phyloP scores from a whole-genome alignment of 2,888 invertebrate genomes.

The Ctenicera cuprea region DNA sequence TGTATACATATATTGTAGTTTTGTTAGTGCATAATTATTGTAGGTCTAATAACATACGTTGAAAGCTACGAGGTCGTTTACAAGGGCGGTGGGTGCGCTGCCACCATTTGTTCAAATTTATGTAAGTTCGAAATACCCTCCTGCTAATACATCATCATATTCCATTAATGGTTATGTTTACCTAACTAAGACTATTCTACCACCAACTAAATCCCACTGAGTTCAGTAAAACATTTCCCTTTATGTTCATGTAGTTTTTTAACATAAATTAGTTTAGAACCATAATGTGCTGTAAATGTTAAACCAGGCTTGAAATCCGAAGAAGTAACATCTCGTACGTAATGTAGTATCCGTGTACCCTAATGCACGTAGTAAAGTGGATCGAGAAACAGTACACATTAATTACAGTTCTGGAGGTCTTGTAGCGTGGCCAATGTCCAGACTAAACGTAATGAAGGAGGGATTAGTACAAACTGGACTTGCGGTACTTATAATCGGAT shows the following conservation, averaged over 20 bases:
- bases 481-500: slow-evolving; percentile 51
- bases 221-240: neutral
- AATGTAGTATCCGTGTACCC: slow-evolving; percentile 56
- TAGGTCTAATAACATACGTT: no score
- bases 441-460: slow-evolving; percentile 53
- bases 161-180: no score
- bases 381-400: slow-evolving; percentile 55
- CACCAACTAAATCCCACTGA: no score
- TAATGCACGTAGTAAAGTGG: slow-evolving; percentile 52
- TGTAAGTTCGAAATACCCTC: no score
- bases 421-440: slow-evolving; percentile 51
- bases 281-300: slow-evolving; percentile 9
- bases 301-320: slow-evolving; percentile 24
- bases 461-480: slow-evolving; percentile 58
- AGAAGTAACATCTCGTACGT: slow-evolving; percentile 36
- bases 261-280: slow-evolving; percentile 31
- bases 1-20: no score
- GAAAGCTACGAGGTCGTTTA: no score
- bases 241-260: slow-evolving; percentile 15
- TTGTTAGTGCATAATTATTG: no score
- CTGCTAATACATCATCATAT: no score
- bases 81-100: no score
- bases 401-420: slow-evolving; percentile 56
- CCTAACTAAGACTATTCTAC: no score
- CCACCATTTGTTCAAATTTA: no score